Conservation (phyloP, 2,888 invertebrate genomes). For the Oscheius sp. region DNA sequence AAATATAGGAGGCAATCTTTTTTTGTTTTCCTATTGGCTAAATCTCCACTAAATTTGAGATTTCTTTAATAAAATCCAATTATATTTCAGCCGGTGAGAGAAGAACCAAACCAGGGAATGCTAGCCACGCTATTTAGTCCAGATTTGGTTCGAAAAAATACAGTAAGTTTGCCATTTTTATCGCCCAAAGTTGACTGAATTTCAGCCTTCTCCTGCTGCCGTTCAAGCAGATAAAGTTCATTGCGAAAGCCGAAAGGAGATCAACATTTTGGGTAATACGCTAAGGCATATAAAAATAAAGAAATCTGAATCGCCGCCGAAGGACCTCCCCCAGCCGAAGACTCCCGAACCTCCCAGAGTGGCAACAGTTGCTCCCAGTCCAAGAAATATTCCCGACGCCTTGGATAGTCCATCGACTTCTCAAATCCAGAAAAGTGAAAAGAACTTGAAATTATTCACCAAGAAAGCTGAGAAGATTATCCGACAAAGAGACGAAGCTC, state of each 20-base stretch:
- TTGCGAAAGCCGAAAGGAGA: slow-evolving; percentile 32
- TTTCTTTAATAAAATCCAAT: no score
- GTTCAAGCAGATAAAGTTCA: slow-evolving; percentile 24
- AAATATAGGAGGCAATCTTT: no score
- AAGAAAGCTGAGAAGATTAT: slow-evolving; percentile 32
- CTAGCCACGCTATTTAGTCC: slow-evolving; percentile 29
- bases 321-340: neutral
- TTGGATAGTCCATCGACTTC: slow-evolving; percentile 24
- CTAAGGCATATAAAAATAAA: slow-evolving; percentile 9
- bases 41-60: no score
- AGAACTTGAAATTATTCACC: slow-evolving; percentile 20
- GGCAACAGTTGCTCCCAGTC: slow-evolving; percentile 33
- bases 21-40: no score
- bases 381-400: slow-evolving; percentile 4
- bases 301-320: neutral
- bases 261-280: slow-evolving; percentile 28
- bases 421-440: slow-evolving; percentile 19
- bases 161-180: neutral
- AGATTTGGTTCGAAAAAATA: slow-evolving; percentile 10
- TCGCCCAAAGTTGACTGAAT: no score
- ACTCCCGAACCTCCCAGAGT: slow-evolving; percentile 8
- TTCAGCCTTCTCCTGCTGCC: slow-evolving; percentile 9
- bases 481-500: slow-evolving; percentile 29
- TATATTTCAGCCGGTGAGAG: no score
- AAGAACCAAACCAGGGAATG: slow-evolving; percentile 67